Conservation (phyloP, 2,888 invertebrate genomes). For the Dermolepida albohirtum region DNA sequence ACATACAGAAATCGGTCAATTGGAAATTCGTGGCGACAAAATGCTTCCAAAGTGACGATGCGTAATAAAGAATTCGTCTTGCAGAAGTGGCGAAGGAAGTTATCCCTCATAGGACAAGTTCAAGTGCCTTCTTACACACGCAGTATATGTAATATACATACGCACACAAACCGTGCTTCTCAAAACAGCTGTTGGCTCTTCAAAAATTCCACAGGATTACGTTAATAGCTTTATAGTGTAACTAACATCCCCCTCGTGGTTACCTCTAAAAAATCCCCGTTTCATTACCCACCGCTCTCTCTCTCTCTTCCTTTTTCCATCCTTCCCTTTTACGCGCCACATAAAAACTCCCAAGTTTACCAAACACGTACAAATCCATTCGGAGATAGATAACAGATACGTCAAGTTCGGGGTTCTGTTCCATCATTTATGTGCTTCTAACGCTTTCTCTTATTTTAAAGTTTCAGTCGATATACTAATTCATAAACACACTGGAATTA, state of each 20-base stretch:
- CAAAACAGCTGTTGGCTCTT: slow-evolving; percentile 51
- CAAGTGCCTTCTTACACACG: slow-evolving; percentile 42
- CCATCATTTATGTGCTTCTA: slow-evolving; percentile 23
- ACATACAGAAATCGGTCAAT: too few relatives aligned
- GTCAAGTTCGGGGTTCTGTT: slow-evolving; percentile 32
- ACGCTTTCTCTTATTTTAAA: slow-evolving; percentile 31
- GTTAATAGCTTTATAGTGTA: slow-evolving; percentile 53
- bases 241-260: slow-evolving; percentile 43
- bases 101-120: slow-evolving; percentile 46
- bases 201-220: slow-evolving; percentile 52
- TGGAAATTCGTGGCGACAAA: too few relatives aligned
- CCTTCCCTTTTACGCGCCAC: slow-evolving; percentile 7
- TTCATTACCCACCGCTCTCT: slow-evolving; percentile 34
- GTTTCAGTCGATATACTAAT: slow-evolving; percentile 28
- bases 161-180: neutral
- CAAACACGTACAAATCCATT: slow-evolving; percentile 38
- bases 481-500: slow-evolving; percentile 35
- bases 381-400: slow-evolving; percentile 35
- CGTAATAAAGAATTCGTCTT: slow-evolving; percentile 25
- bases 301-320: slow-evolving; percentile 2
- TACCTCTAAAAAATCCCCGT: slow-evolving; percentile 25
- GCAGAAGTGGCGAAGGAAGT: slow-evolving; percentile 48
- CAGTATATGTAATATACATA: neutral
- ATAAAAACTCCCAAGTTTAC: slow-evolving; percentile 39
- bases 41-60: slow-evolving; percentile 16